phyloP scores from a whole-genome alignment of 2,888 invertebrate species.

The Stenoptilia bipunctidactyla region DNA sequence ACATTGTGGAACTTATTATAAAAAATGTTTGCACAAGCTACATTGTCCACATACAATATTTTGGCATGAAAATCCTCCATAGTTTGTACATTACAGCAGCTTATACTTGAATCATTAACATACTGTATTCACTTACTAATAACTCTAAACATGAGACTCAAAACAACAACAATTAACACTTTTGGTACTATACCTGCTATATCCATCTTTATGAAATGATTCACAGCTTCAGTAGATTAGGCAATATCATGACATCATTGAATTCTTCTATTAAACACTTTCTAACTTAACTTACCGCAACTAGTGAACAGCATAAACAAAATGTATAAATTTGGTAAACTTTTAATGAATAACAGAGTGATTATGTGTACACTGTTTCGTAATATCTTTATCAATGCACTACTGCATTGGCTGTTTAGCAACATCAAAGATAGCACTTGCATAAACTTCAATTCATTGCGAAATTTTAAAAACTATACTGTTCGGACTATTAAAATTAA shows the following conservation, averaged over 20 bases:
- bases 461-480: no score
- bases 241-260: background rate
- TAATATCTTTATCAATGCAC: no score
- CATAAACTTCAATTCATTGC: no score
- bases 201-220: conserved; percentile 8
- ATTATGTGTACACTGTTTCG: background rate
- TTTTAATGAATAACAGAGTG: background rate
- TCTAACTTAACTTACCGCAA: background rate
- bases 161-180: background rate
- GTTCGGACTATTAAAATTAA: no score
- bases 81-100: conserved; percentile 39
- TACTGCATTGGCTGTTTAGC: no score
- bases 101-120: conserved; percentile 9
- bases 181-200: conserved; percentile 2
- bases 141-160: conserved; percentile 9
- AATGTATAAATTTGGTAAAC: background rate
- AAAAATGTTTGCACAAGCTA: no score
- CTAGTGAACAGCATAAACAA: background rate
- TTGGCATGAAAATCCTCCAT: conserved; percentile 44
- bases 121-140: conserved; percentile 15
- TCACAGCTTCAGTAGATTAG: background rate
- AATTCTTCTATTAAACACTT: background rate
- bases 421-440: no score
- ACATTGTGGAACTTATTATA: background rate
- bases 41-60: conserved; percentile 50